These are phyloP conservation scores for Elanoides forficatus DNA, from an alignment of 2,113 vertebrate genomes.

Conservation along the genomic window DNA sequence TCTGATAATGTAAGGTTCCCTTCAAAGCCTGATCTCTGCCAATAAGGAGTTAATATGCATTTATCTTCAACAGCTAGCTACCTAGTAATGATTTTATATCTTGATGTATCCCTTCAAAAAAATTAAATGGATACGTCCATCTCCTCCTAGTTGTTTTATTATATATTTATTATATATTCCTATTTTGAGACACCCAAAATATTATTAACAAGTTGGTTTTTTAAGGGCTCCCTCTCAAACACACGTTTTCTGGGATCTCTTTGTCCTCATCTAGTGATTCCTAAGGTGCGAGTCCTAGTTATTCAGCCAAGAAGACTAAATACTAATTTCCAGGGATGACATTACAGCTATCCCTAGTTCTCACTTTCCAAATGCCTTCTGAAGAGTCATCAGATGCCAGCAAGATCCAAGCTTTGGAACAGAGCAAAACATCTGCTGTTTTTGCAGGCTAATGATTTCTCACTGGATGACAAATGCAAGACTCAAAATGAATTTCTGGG, in stretches of 20 bases:
- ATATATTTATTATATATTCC: neutral
- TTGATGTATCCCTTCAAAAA: neutral
- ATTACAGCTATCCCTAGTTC: neutral
- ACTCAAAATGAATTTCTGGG: neutral
- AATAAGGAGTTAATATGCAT: neutral
- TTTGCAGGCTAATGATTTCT: neutral
- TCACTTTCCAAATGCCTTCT: neutral
- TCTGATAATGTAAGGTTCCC: neutral
- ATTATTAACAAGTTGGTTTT: neutral
- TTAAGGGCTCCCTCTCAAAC: neutral
- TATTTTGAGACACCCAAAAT: neutral
- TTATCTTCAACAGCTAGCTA: neutral
- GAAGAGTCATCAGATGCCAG: neutral
- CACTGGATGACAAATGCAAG: neutral
- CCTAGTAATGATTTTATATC: neutral
- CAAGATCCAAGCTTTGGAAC: neutral
- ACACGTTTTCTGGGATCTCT: neutral
- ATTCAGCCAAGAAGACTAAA: neutral
- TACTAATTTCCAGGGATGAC: neutral
- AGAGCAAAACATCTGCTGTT: neutral
- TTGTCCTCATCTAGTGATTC: neutral
- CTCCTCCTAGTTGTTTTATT: neutral
- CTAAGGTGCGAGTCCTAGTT: neutral
- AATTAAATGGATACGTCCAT: neutral
- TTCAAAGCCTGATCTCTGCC: neutral